Evolutionary conservation across 2,113 vertebrate genomes (phyloP), one percentile per base, ranked within the genome.

Genomic region (Oophaga pumilio): DNA sequence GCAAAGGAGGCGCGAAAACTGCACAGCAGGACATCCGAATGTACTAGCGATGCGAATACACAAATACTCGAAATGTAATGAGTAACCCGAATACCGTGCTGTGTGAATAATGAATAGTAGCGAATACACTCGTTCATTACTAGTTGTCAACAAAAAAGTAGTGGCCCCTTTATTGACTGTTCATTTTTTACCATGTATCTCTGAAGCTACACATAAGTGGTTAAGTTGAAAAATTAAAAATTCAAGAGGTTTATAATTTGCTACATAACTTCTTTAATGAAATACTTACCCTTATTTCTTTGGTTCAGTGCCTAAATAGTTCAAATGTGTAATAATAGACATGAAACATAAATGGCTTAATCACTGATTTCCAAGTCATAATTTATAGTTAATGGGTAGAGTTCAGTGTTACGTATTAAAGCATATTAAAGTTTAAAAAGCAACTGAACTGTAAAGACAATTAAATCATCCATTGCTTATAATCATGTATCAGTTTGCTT

Each of bases 281-380:
- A 91, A 91, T 92, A 92, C 93, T 93, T 92, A 93, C 18, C 93
- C 92, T 93, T 91, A 92, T 93, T 93, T 94, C 81, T 0, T 0
- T 68, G 91, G 93, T 93, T 94, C 93, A 94, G 78, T 90, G 91
- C 90, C 89, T 90, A 73, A 73, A 20, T 18, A 89, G 88, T 92
- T 89, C 91, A 83, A 90, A 92, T 91, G 92, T 88, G 89, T 94
- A 94, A 93, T 90, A 91, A 86, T 76, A 92, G 90, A 76, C 77
- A 86, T 88, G 89, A n/a, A 89, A 87, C 85, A 85, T 91, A 89
- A 92, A 91, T 66, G 88, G 87, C 81, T 89, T 92, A 89, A 90
- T 92, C 93, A 92, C 64, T 84, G 90, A 93, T 90, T 90, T 90
- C 88, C 28, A 76, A 76, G 52, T 76, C 52, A 85, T 76, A 76